phyloP scores from a whole-genome alignment of 2,797 vertebrate genomes.

The Morus bassanus region DNA sequence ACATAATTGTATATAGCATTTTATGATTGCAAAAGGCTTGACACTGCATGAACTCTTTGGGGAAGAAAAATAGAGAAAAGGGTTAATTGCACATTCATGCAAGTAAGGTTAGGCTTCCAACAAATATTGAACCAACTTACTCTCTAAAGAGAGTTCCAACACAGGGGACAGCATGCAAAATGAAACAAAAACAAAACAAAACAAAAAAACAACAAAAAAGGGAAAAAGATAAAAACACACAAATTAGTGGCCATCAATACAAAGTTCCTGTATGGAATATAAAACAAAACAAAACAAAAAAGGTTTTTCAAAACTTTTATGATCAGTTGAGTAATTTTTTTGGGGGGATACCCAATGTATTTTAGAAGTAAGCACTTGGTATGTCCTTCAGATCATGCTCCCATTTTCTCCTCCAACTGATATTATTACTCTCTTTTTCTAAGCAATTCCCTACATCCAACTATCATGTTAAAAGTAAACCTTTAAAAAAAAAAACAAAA shows the following conservation, averaged over 20 bases:
- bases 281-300: conserved; percentile 74
- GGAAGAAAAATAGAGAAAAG: conserved; percentile 75
- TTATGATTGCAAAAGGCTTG: conserved; percentile 76
- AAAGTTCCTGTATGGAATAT: conserved; percentile 76
- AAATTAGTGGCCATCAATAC: conserved; percentile 86
- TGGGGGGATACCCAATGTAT: conserved; percentile 28
- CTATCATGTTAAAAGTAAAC: neutral
- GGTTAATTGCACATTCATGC: conserved; percentile 83
- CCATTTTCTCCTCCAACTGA: neutral
- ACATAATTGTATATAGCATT: conserved; percentile 71
- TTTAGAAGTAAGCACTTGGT: conserved; percentile 13
- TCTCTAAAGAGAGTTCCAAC: conserved; percentile 96
- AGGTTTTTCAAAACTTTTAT: conserved; percentile 54
- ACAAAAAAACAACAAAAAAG: conserved; percentile 47
- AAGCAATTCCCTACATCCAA: neutral
- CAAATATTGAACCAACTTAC: conserved; percentile 91
- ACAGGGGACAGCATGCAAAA: conserved; percentile 89
- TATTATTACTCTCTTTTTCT: neutral
- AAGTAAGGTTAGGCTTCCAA: conserved; percentile 78
- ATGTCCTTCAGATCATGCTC: neutral
- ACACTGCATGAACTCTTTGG: conserved; percentile 75
- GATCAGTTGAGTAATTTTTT: conserved; percentile 52
- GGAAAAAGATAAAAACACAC: conserved; percentile 82
- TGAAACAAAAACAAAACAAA: conserved; percentile 59
- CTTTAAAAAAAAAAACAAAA: neutral